Percentiles rank a stretch among this genome's conserved stretches.
Evolutionary conservation across 1,140 invertebrate species (phyloP).

Genomic region (Drosophila lini): DNA sequence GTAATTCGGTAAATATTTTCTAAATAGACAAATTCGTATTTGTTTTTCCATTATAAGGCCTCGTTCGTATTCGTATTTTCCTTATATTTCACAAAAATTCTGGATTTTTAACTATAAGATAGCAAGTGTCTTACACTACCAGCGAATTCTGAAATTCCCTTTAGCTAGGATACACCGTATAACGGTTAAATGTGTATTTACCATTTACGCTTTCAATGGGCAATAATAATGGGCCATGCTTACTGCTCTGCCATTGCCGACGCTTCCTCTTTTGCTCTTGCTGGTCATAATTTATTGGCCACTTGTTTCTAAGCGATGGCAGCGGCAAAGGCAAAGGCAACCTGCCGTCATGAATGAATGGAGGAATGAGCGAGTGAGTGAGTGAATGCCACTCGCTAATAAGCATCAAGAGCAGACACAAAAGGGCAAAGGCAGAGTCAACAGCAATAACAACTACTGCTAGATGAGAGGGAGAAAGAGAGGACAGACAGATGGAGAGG

Average conservation of each 20-base stretch:
- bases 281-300: conserved; percentile 79
- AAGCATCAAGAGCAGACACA: conserved; percentile 81
- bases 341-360: conserved; percentile 60
- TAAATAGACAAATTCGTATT: no score
- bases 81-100: no score
- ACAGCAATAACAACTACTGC: conserved; percentile 39
- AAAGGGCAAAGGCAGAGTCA: conserved; percentile 68
- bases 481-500: conserved; percentile 19
- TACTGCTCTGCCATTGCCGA: conserved; percentile 13
- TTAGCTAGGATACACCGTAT: conserved; percentile 33
- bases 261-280: conserved; percentile 27
- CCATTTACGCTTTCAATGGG: conserved; percentile 72
- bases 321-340: conserved; percentile 27
- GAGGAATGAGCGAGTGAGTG: conserved; percentile 40
- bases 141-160: not conserved
- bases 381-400: conserved; percentile 78
- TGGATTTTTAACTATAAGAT: not conserved
- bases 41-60: no score
- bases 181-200: conserved; percentile 79
- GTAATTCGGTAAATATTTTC: no score
- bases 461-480: conserved; percentile 11
- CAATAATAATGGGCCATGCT: conserved; percentile 69
- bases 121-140: not conserved
- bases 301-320: conserved; percentile 76
- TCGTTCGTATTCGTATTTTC: no score